A percentile compares a stretch with the other conserved stretches of the same genome.
Conservation (phyloP, 1,140 invertebrate species). For the Eurosta solidaginis region DNA sequence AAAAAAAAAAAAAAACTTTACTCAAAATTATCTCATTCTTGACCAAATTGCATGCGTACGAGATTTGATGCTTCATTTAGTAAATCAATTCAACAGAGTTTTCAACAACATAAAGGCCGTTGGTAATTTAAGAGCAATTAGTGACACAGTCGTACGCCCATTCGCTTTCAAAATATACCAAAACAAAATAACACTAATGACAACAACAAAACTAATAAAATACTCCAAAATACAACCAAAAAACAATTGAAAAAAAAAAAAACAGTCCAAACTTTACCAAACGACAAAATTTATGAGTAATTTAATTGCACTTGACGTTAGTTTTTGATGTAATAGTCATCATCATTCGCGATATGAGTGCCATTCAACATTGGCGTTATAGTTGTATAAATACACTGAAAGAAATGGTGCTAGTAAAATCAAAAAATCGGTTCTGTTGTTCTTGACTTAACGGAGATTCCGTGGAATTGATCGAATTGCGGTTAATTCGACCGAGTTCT, state of each 20-base stretch:
- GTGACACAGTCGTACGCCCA: conserved; percentile 17
- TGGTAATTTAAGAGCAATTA: conserved; percentile 17
- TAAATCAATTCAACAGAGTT: conserved; percentile 11
- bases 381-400: too few species aligned
- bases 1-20: too few species aligned
- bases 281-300: conserved; percentile 27
- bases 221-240: too few species aligned
- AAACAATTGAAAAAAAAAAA: not conserved
- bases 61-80: not conserved
- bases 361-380: not conserved
- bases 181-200: conserved; percentile 11
- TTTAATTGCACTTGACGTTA: conserved; percentile 21
- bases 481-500: too few species aligned
- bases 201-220: too few species aligned
- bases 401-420: too few species aligned
- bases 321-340: conserved; percentile 25
- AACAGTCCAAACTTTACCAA: not conserved
- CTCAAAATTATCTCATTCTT: not conserved
- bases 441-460: too few species aligned
- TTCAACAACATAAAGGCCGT: not conserved
- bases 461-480: too few species aligned
- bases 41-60: not conserved
- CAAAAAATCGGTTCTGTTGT: too few species aligned
- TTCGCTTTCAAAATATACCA: not conserved
- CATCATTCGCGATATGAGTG: not conserved